Evolutionary conservation across 2,888 invertebrate genomes (phyloP).

Genomic region (Drosophila histrio): DNA sequence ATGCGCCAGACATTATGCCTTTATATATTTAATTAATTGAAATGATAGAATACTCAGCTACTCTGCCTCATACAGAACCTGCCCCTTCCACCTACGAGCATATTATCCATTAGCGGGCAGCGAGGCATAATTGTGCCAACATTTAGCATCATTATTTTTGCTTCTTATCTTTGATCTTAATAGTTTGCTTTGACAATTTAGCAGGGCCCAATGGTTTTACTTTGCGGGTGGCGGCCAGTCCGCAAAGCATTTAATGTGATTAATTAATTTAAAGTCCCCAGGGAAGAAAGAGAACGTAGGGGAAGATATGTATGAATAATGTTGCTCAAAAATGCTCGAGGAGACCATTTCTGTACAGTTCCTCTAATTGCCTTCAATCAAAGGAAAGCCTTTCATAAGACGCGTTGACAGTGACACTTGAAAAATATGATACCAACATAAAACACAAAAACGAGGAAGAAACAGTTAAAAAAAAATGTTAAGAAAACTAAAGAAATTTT

Average conservation of each 20-base stretch:
- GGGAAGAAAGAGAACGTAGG: conserved; percentile 1
- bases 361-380: conserved; percentile 55
- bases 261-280: conserved; percentile 68
- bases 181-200: conserved; percentile 68
- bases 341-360: conserved; percentile 20
- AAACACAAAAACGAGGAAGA: conserved; percentile 6
- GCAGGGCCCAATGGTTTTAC: conserved; percentile 24
- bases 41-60: conserved; percentile 22
- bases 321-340: conserved; percentile 17
- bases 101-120: conserved; percentile 53
- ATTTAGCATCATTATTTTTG: conserved; percentile 72
- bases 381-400: conserved; percentile 38
- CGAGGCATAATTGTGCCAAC: conserved; percentile 66
- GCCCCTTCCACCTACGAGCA: not conserved
- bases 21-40: conserved; percentile 63
- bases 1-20: conserved; percentile 18
- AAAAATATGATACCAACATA: conserved; percentile 49
- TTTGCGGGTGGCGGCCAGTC: conserved; percentile 13
- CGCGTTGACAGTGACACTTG: conserved; percentile 70
- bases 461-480: not conserved
- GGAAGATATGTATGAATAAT: conserved; percentile 13
- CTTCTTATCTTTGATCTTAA: conserved; percentile 74
- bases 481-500: conserved; percentile 36
- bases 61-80: not conserved
- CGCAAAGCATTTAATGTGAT: conserved; percentile 69